Evolutionary conservation across 2,797 vertebrate genomes (phyloP).

Genomic region (Erpetoichthys calabaricus): DNA sequence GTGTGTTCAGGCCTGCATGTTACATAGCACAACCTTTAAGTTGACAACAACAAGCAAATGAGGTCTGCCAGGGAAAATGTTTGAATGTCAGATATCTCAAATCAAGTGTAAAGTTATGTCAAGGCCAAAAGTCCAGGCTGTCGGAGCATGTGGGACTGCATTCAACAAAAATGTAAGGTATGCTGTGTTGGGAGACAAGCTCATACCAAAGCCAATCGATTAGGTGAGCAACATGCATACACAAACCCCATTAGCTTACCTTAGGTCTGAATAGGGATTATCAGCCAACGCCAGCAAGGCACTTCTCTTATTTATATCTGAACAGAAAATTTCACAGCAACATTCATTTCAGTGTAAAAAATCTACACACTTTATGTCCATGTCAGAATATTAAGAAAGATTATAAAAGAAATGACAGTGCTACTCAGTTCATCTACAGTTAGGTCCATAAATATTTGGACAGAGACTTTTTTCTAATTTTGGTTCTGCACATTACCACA

Average conservation of each 20-base stretch:
- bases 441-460: too few relatives aligned
- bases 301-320: too few relatives aligned
- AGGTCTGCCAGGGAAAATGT: slow-evolving; percentile 6
- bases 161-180: slow-evolving; percentile 16
- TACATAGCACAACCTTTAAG: neutral
- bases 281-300: too few relatives aligned
- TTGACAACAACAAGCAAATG: neutral
- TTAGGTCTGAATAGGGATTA: neutral
- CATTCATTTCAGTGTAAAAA: too few relatives aligned
- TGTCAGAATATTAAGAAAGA: too few relatives aligned
- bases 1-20: neutral
- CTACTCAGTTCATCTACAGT: too few relatives aligned
- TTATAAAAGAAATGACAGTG: too few relatives aligned
- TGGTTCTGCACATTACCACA: too few relatives aligned
- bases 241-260: slow-evolving; percentile 14
- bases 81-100: slow-evolving; percentile 7
- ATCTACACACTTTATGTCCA: too few relatives aligned
- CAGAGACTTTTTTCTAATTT: too few relatives aligned
- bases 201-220: slow-evolving; percentile 14
- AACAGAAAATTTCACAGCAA: too few relatives aligned
- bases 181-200: slow-evolving; percentile 13
- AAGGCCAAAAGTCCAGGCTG: slow-evolving; percentile 7
- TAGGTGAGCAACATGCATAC: slow-evolving; percentile 6
- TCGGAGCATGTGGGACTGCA: slow-evolving; percentile 3
- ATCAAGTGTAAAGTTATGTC: slow-evolving; percentile 9